Base-by-base conservation (phyloP, 2,113 vertebrate genomes). In the Deroptyus accipitrinus region DNA sequence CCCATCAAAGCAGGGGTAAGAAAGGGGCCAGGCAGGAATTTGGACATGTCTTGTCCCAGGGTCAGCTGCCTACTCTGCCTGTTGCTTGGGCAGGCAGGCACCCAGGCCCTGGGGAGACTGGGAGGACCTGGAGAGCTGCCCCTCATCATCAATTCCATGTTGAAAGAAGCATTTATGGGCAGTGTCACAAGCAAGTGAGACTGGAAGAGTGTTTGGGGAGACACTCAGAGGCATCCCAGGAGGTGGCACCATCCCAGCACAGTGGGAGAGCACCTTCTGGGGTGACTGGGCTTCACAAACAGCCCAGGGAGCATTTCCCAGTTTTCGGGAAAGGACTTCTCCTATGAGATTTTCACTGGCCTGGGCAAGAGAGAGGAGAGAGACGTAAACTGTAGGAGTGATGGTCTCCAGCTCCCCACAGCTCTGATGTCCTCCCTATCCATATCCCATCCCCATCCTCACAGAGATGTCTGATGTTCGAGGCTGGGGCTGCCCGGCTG, bases 401-500 rank as follows among this genome's bases (percentile, higher is more conserved):
- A 30, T 4, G 13, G 31, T 33, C 17, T n/a, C 33, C 68, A 84
- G 31, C 41, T 86, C n/a, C 64, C 48, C 49, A 8, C 13, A 77
- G 39, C 17, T 24, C 52, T 23, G 18, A 10, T 31, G n/a, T 37
- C 2, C 25, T 3, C 1, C 17, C 23, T 1, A 2, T 6, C 33
- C 33, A 20, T 0, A 1, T 8, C 4, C 42, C 3, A 2, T 19
- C 17, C 52, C 17, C 5, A 25, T 64, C 20, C 14, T 68, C 49
- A 59, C 0, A 0, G 35, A 76, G 27, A 44, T 18, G 51, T 17
- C 48, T n/a, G 75, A 11, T 52, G 83, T 20, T 44, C 1, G 2
- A 54, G 25, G 37, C 30, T 48, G 12, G 44, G 33, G 42, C 7
- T 57, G 44, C 27, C n/a, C 7, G 3, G 54, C 59, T 48, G 54